Evolutionary conservation across 2,888 invertebrate genomes (phyloP).

Genomic region (Thyatira batis): DNA sequence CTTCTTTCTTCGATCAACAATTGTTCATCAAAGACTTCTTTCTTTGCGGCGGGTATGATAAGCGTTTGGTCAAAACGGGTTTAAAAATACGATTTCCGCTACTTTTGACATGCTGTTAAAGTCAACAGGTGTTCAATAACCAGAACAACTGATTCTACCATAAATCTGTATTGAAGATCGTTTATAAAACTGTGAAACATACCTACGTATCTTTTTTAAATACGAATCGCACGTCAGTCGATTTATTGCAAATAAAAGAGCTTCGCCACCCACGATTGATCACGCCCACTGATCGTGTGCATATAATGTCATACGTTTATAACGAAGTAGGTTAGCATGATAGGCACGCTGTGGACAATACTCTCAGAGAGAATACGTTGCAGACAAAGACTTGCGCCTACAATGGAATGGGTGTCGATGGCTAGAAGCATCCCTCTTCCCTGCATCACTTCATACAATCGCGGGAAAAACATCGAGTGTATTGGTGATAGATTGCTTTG

Average conservation of each 20-base stretch:
- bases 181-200: background rate
- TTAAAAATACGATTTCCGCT: too few species aligned
- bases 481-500: background rate
- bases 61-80: too few species aligned
- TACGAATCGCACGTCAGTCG: background rate
- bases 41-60: too few species aligned
- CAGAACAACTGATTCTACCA: background rate
- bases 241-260: background rate
- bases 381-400: slow-evolving; percentile 40
- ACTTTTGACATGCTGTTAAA: too few species aligned
- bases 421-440: slow-evolving; percentile 34
- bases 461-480: slow-evolving; percentile 11
- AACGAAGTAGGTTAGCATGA: slow-evolving; percentile 61
- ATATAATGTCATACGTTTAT: slow-evolving; percentile 30
- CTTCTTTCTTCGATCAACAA: too few species aligned
- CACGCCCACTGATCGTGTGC: slow-evolving; percentile 15
- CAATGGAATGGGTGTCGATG: slow-evolving; percentile 39
- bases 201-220: background rate
- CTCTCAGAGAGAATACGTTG: slow-evolving; percentile 14
- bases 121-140: too few species aligned
- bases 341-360: slow-evolving; percentile 22
- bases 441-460: slow-evolving; percentile 18
- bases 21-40: too few species aligned
- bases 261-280: background rate
- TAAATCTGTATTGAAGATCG: background rate